Base-by-base conservation (phyloP, 1,140 invertebrate genomes). In the Cecropterus lyciades region DNA sequence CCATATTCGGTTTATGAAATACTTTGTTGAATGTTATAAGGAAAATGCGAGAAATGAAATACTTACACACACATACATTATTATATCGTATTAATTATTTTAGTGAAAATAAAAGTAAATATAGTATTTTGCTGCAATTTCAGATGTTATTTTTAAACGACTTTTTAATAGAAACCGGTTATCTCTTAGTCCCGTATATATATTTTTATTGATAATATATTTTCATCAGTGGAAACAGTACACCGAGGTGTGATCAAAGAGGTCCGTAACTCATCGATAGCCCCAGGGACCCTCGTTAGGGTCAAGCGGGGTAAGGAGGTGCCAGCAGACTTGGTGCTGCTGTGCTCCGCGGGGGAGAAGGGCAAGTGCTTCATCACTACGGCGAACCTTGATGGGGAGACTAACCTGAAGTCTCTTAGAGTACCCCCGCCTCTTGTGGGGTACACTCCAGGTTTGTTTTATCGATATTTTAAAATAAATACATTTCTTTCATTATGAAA, bases 331-430 rank as follows among this genome's bases (percentile, higher is more conserved):
- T 76, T 97, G 42, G 93, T 98, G 0, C 79, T 98, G 45, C 80
- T 98, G 4, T 94, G 95, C 11, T 94, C 84, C 55, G 98, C 98
- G 81, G 98, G 99, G 88, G 97, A 98, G 1, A 96, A 98, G 88
- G 97, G 97, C 14, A 98, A 99, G 93, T 99, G 98, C 90, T 99
- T 99, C 85, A 98, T 99, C 72, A 99, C 99, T 91, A 99, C 99
- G 0, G 97, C 99, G 30, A 99, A 99, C 93, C 93, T 99, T 65
- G 99, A 99, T 91, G 99, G 99, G 5, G 99, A 99, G 91, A 99
- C 99, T 0, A 99, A 99, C 93, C 91, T 99, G 13, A 99, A 99
- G 93, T 98, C 99, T 3, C 91, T 96, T 82, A 80, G 91, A 62
- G 93, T 94, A 4, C 94, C 94, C 0, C 76, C 84, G 0, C 78